Base-by-base conservation (phyloP, 2,113 vertebrate genomes). In the Danionella cerebrum region DNA sequence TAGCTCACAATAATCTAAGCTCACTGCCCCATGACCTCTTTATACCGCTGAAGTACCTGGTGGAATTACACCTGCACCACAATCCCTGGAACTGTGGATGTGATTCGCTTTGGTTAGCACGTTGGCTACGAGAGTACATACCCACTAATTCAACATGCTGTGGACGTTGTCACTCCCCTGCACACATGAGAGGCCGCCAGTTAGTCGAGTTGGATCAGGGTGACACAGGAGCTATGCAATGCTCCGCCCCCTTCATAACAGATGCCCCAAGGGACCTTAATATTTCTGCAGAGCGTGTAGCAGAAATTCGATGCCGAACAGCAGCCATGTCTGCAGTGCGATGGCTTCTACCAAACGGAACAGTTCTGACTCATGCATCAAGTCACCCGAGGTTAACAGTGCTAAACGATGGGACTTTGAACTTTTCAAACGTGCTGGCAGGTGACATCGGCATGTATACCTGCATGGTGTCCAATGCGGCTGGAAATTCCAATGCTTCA, bases 31-130 rank as follows among this genome's bases (percentile, higher is more conserved):
- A 98, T 53, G 92, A 97, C 84, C 90, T 99, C 59, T 99, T 97
- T 48, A 88, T 91, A 47, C 94, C 94, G 0, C 78, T 99, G 84
- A 88, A 88, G 69, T 93, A 95, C 85, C 84, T 99, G 75, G 92
- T 97, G 87, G 95, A 98, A 79, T 79, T 98, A 51, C 96, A 99
- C 73, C 87, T 98, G 60, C 96, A 98, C 84, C 96, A 98, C 83
- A 99, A 99, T 77, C 95, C 95, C 35, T 99, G 96, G 96, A 92
- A 89, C 82, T 99, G 96, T 60, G 92, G 94, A 76, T 99, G 96
- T 73, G 93, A 98, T 78, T 91, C 94, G 73, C 88, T 98, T 57
- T 99, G 96, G 96, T 83, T 99, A 50, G 89, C 95, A 12, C 93
- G 90, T 77, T 99, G 96, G 96, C 80, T 99, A 54, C 84, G 94